These are phyloP conservation scores for Leucoraja erinaceus DNA, from an alignment of 2,113 vertebrate genomes.

Conservation along the genomic window DNA sequence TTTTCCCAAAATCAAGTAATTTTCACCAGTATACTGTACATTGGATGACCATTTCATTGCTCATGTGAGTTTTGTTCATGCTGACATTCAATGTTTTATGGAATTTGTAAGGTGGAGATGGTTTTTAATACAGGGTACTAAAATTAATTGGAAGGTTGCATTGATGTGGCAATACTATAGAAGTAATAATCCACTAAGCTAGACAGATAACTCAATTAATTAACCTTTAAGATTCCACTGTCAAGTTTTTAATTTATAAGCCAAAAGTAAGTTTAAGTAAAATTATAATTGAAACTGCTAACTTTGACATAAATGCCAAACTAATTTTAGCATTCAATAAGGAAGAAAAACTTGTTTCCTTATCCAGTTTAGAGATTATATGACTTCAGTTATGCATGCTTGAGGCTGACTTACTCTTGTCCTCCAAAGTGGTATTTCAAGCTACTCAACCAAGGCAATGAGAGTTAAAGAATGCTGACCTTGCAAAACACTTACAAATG, in stretches of 20 bases:
- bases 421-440: background rate
- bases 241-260: too few relatives aligned
- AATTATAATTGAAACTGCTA: background rate
- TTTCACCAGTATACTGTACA: background rate
- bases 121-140: background rate
- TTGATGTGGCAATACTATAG: too few relatives aligned
- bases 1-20: background rate
- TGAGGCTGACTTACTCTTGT: background rate
- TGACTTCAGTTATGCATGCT: too few relatives aligned
- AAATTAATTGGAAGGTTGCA: background rate
- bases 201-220: too few relatives aligned
- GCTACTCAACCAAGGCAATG: background rate
- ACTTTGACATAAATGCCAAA: background rate
- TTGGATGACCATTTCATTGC: background rate
- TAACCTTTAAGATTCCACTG: too few relatives aligned
- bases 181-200: too few relatives aligned
- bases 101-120: background rate
- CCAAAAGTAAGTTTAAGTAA: too few relatives aligned
- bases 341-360: background rate
- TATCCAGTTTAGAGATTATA: too few relatives aligned
- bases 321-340: background rate
- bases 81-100: background rate
- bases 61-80: background rate
- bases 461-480: background rate
- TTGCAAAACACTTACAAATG: too few relatives aligned